Evolutionary conservation across 2,888 invertebrate genomes (phyloP), one percentile per base, ranked within the genome.

Genomic region (Scrobipalpa costella): DNA sequence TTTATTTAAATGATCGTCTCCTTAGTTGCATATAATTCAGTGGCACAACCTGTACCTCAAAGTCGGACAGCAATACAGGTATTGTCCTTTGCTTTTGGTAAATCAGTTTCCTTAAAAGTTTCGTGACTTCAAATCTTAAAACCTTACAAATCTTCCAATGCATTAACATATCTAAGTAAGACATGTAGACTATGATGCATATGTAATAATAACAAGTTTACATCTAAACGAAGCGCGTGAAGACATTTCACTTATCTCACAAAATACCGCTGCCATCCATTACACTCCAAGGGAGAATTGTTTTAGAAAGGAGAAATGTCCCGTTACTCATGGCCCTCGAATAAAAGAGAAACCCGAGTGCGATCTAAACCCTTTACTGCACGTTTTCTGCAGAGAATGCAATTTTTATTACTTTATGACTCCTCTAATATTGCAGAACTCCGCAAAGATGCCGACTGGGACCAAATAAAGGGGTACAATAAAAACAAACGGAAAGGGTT

Each of bases 401-500:
- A 84, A 85, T 85, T 88, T 88, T 86, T 89, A 90, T 90, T 86
- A 80, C 76, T 91, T 91, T 90, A 91, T 84, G 73, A 83, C 84
- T 67, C 72, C 76, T 79, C 74, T 73, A 84, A 85, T 79, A 77
- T 88, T 88, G 90, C 90, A 84, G 81, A 89, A 83, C 80, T 82
- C 78, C 74, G 87, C 84, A 89, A 89, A 90, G 89, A 85, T 67
- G 78, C 90, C 91, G 91, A 80, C 88, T 69, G 64, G 6, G 69
- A 70, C 71, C 72, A 76, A 80, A 84, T 84, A 86, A 88, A 85
- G 78, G 86, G 81, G 79, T 83, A 81, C 72, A 83, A 85, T 88
- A 88, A 89, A 90, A 87, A 88, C 88, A 88, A 88, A 88, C 86
- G 88, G 86, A 91, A 91, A 90, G 91, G 90, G 90, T 91, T 90